phyloP scores from a whole-genome alignment of 2,797 vertebrate genomes.

The Neosilurus mollespiculum region DNA sequence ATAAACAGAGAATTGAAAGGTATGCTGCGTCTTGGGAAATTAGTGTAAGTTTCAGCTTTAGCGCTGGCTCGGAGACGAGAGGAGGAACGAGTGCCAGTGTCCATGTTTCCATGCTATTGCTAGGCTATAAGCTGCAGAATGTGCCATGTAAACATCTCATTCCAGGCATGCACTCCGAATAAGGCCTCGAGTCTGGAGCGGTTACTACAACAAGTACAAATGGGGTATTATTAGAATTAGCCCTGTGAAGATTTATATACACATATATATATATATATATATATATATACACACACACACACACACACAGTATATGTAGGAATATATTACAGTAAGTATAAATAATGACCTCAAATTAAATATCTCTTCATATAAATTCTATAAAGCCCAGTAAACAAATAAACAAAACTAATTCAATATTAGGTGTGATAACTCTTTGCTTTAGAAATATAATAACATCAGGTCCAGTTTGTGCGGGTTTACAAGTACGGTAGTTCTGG shows the following conservation, averaged over 20 bases:
- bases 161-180: constrained; percentile 29
- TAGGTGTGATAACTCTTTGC: too few relatives aligned
- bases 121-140: constrained; percentile 37
- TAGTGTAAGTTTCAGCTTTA: not conserved
- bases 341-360: too few relatives aligned
- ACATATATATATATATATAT: too few relatives aligned
- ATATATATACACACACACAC: too few relatives aligned
- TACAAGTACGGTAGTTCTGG: too few relatives aligned
- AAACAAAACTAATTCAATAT: too few relatives aligned
- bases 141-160: constrained; percentile 42
- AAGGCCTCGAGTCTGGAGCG: constrained; percentile 21
- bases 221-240: constrained; percentile 22
- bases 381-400: too few relatives aligned
- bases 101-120: constrained; percentile 32
- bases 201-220: constrained; percentile 32
- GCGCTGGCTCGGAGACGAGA: not conserved
- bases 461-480: too few relatives aligned
- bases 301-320: too few relatives aligned
- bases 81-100: not conserved
- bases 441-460: too few relatives aligned
- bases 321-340: too few relatives aligned
- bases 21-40: not conserved
- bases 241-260: not conserved
- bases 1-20: constrained; percentile 34
- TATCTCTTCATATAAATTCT: too few relatives aligned